Percentiles rank a stretch among this genome's conserved stretches.
Evolutionary conservation across 2,888 invertebrate genomes (phyloP).

Genomic region (Anodontia alba): DNA sequence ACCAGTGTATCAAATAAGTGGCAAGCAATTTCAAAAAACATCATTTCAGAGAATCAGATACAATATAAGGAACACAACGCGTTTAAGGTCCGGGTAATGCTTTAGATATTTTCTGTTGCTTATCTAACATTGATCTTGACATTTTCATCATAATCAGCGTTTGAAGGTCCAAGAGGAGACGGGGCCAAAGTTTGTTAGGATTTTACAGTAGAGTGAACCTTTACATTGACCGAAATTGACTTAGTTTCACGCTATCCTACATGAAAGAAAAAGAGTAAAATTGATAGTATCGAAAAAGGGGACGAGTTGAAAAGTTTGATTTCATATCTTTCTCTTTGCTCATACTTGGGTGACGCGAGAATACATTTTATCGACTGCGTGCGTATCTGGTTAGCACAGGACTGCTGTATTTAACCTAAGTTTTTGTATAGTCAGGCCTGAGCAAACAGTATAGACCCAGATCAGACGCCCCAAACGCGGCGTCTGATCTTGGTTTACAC

Average conservation of each 20-base stretch:
- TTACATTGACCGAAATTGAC: neutral
- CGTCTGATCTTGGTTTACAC: too few relatives aligned
- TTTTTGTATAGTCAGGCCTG: neutral
- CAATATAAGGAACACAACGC: neutral
- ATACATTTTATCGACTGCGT: neutral
- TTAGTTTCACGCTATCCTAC: neutral
- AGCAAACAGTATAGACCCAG: neutral
- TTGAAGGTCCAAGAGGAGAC: neutral
- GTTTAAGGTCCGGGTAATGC: neutral
- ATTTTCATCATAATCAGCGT: neutral
- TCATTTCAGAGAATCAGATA: neutral
- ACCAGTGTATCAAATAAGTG: too few relatives aligned
- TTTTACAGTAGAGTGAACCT: neutral
- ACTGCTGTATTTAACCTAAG: neutral
- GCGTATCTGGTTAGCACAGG: neutral
- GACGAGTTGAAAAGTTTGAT: neutral
- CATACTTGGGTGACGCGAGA: neutral
- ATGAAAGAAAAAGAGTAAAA: neutral
- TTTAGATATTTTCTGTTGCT: neutral
- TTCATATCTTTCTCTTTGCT: neutral
- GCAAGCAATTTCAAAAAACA: neutral
- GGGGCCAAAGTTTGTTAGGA: neutral
- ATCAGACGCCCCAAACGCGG: too few relatives aligned
- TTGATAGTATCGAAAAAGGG: neutral
- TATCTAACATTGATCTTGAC: constrained; percentile 7